These are phyloP conservation scores for Chelmon rostratus DNA, from an alignment of 2,797 vertebrate genomes.

Conservation along the genomic window DNA sequence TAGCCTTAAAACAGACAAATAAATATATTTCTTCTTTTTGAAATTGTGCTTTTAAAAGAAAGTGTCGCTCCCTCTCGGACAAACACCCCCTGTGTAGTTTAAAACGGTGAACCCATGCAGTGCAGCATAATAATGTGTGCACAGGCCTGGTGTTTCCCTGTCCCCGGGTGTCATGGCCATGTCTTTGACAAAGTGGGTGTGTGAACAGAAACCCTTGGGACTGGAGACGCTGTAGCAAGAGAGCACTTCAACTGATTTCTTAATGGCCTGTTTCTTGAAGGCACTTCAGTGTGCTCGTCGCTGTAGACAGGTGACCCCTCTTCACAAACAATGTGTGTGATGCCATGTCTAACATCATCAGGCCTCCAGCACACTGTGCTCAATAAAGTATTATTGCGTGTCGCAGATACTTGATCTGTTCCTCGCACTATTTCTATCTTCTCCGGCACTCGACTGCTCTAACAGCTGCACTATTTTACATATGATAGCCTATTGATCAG, in stretches of 20 bases:
- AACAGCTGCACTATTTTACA: conserved; percentile 84
- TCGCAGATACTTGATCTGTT: conserved; percentile 71
- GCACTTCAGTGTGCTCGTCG: conserved; percentile 74
- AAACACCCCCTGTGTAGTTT: conserved; percentile 50
- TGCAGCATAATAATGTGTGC: conserved; percentile 56
- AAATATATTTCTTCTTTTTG: background rate
- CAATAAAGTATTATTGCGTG: conserved; percentile 73
- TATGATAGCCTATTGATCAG: conserved; percentile 86
- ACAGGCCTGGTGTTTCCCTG: conserved; percentile 61
- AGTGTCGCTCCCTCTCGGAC: conserved; percentile 14
- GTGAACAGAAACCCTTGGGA: conserved; percentile 73
- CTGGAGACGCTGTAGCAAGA: conserved; percentile 68
- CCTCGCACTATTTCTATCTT: conserved; percentile 67
- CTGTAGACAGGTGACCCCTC: conserved; percentile 80
- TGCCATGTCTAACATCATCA: conserved; percentile 63
- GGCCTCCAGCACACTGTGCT: conserved; percentile 57
- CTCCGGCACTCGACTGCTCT: conserved; percentile 43
- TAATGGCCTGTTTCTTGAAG: conserved; percentile 84
- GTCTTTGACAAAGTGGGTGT: conserved; percentile 78
- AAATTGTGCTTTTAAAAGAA: conserved; percentile 5
- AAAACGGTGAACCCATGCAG: conserved; percentile 57
- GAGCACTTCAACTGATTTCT: conserved; percentile 83
- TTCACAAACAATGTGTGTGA: conserved; percentile 69
- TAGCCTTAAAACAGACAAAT: background rate
- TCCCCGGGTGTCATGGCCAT: conserved; percentile 69